Percentiles rank a stretch among this genome's conserved stretches.
Evolutionary conservation across 37 sponge, comb jelly and placozoan genomes (phyloP).

Genomic region (Hexactinellida sp.): DNA sequence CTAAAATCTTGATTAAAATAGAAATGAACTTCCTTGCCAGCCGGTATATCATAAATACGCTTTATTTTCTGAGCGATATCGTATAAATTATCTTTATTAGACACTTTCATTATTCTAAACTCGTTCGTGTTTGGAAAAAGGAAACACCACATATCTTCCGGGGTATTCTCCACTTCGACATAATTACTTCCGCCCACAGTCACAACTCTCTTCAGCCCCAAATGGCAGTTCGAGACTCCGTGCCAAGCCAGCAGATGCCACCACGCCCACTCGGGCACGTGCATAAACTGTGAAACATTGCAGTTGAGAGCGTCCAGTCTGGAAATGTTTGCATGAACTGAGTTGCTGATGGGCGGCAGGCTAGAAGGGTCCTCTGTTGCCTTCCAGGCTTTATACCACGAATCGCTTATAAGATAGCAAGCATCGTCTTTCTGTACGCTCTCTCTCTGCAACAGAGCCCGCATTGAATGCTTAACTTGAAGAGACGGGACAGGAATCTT

Average conservation of each 20-base stretch:
- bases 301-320: neutral
- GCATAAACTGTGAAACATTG: neutral
- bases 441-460: neutral
- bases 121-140: neutral
- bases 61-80: neutral
- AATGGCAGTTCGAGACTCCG: neutral
- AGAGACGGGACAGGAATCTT: neutral
- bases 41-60: neutral
- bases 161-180: neutral
- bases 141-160: neutral
- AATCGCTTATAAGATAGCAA: neutral
- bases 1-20: neutral
- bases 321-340: neutral
- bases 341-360: neutral
- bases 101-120: neutral
- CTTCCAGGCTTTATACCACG: neutral
- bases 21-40: neutral
- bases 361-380: neutral
- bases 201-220: neutral
- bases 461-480: neutral
- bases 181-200: neutral
- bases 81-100: neutral
- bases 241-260: neutral
- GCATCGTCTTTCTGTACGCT: neutral
- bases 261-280: neutral